Percentiles rank a stretch among this genome's conserved stretches.
These are phyloP conservation scores for Papilio demoleus DNA, from an alignment of 2,888 invertebrate genomes.

Conservation along the genomic window DNA sequence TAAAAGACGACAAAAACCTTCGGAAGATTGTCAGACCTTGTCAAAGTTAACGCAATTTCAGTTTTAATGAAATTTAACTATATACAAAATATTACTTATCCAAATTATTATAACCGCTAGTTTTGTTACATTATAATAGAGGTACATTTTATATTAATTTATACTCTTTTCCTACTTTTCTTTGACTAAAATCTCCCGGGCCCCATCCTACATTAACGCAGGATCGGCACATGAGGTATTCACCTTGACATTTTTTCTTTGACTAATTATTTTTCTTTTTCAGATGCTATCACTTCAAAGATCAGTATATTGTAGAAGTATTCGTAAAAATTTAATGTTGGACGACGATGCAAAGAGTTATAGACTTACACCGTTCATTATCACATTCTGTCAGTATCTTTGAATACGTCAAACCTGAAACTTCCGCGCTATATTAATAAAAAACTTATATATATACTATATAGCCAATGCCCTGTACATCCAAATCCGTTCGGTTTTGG, in stretches of 20 bases:
- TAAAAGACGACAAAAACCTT: neutral
- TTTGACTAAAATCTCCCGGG: too few species aligned
- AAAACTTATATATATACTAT: too few species aligned
- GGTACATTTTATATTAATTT: neutral
- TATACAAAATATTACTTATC: neutral
- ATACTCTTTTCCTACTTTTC: too few species aligned
- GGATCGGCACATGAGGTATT: too few species aligned
- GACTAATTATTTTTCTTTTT: neutral
- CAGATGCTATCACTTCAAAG: slow-evolving; percentile 1
- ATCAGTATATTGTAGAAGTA: slow-evolving; percentile 21
- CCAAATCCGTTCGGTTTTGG: too few species aligned
- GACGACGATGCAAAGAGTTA: slow-evolving; percentile 32
- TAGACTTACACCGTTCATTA: slow-evolving; percentile 52
- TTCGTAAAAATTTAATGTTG: slow-evolving; percentile 23
- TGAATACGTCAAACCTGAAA: too few species aligned
- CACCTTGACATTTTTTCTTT: too few species aligned
- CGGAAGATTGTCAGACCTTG: neutral
- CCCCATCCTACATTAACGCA: too few species aligned
- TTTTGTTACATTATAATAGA: neutral
- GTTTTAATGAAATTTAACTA: neutral
- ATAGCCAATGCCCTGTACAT: too few species aligned
- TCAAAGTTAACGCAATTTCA: neutral
- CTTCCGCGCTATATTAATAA: too few species aligned
- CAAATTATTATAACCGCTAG: neutral
- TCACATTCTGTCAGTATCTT: slow-evolving; percentile 52